phyloP scores from a whole-genome alignment of 1,140 invertebrate genomes.

The Megathymus violae region DNA sequence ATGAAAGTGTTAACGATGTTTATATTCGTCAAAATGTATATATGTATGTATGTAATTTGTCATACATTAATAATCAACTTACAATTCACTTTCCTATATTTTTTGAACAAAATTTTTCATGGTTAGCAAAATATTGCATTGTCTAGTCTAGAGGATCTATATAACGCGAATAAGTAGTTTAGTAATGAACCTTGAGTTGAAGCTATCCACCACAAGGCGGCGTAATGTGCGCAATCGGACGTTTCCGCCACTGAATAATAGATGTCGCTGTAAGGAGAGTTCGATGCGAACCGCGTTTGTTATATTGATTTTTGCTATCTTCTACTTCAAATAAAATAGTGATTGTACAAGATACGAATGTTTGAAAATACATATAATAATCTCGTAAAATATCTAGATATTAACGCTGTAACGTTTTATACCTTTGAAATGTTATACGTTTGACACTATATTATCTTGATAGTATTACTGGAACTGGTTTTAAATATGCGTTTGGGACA shows the following conservation, averaged over 20 bases:
- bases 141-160: background rate
- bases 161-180: background rate
- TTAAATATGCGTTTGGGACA: background rate
- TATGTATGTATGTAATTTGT: too few relatives aligned
- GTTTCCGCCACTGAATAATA: constrained; percentile 60
- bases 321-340: constrained; percentile 58
- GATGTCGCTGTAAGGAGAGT: constrained; percentile 55
- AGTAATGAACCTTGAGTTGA: constrained; percentile 2
- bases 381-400: constrained; percentile 36
- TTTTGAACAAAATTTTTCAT: too few relatives aligned
- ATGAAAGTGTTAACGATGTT: too few relatives aligned
- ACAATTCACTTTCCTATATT: too few relatives aligned
- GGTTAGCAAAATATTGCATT: too few relatives aligned
- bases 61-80: too few relatives aligned
- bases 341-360: constrained; percentile 58
- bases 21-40: too few relatives aligned
- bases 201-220: background rate
- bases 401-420: constrained; percentile 38
- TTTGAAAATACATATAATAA: constrained; percentile 46
- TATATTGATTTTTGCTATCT: constrained; percentile 68
- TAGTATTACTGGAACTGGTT: too few relatives aligned
- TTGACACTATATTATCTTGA: constrained; percentile 4
- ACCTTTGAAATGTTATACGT: constrained; percentile 6
- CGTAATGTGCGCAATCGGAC: background rate
- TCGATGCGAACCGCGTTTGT: constrained; percentile 1